A percentile compares a stretch with the other conserved stretches of the same genome.
phyloP scores from a whole-genome alignment of 2,113 vertebrate species.

The Drymodes brunneopygia region DNA sequence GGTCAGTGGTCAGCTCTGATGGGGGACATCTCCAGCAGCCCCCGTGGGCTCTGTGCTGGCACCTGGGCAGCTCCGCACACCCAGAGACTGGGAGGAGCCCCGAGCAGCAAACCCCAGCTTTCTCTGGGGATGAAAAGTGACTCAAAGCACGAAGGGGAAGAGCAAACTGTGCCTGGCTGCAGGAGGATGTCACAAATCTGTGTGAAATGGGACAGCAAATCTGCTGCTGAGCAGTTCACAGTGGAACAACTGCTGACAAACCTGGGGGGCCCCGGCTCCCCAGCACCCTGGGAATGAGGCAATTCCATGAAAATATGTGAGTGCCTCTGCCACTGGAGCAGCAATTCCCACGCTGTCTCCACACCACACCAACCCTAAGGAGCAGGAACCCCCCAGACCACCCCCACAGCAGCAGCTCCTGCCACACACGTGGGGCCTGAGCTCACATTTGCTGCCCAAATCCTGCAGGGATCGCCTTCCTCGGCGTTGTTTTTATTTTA shows the following conservation, averaged over 20 bases:
- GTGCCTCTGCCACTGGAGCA: neutral
- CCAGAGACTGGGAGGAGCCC: neutral
- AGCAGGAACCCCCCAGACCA: neutral
- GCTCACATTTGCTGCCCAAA: neutral
- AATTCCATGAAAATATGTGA: neutral
- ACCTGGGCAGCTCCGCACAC: neutral
- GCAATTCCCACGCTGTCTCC: neutral
- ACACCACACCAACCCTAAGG: rapidly evolving
- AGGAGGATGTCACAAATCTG: neutral
- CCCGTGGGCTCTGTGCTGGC: neutral
- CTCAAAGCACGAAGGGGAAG: rapidly evolving
- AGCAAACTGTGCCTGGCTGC: neutral
- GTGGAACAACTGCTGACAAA: neutral
- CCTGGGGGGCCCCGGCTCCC: neutral
- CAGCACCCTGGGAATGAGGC: neutral
- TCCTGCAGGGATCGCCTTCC: neutral
- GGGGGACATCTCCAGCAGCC: neutral
- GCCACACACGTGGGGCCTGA: neutral
- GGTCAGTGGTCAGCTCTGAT: neutral
- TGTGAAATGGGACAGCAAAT: neutral
- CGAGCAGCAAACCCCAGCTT: neutral
- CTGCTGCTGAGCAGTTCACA: neutral
- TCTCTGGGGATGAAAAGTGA: neutral
- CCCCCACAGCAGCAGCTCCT: neutral
- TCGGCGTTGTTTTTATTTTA: neutral